Conservation (phyloP, 2,113 vertebrate genomes). For the Empidonax traillii region DNA sequence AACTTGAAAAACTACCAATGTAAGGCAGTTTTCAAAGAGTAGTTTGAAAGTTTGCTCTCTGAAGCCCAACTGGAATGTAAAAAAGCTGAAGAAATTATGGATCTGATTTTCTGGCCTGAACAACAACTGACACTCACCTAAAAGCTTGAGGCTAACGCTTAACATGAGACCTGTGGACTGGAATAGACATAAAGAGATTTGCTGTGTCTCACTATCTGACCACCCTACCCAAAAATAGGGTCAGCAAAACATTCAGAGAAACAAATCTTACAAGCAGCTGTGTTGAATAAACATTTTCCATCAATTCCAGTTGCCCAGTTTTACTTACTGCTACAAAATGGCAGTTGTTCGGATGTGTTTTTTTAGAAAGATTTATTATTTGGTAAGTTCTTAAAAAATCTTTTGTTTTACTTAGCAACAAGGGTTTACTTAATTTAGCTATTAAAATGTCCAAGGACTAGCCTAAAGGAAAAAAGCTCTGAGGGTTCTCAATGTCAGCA, state of each 20-base stretch:
- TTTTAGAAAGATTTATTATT: background rate
- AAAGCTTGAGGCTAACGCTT: background rate
- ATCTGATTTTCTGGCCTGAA: background rate
- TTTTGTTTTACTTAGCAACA: background rate
- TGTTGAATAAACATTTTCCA: background rate
- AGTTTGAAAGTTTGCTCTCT: background rate
- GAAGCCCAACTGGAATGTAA: background rate
- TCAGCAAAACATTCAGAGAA: background rate
- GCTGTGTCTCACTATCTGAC: background rate
- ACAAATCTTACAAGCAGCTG: background rate
- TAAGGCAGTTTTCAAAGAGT: background rate
- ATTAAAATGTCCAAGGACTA: background rate
- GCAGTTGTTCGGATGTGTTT: background rate
- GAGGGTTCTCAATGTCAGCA: background rate
- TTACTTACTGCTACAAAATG: background rate
- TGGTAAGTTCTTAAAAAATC: background rate
- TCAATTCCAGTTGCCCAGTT: background rate
- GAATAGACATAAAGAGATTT: background rate
- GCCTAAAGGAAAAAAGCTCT: background rate
- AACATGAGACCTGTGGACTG: background rate
- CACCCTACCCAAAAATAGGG: background rate
- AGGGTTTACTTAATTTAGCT: background rate
- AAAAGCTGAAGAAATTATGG: background rate
- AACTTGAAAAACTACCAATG: background rate
- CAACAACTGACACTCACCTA: background rate